A percentile compares a stretch with the other conserved stretches of the same genome.
These are phyloP conservation scores for Camponotus pennsylvanicus DNA, from an alignment of 1,140 invertebrate species.

Conservation along the genomic window DNA sequence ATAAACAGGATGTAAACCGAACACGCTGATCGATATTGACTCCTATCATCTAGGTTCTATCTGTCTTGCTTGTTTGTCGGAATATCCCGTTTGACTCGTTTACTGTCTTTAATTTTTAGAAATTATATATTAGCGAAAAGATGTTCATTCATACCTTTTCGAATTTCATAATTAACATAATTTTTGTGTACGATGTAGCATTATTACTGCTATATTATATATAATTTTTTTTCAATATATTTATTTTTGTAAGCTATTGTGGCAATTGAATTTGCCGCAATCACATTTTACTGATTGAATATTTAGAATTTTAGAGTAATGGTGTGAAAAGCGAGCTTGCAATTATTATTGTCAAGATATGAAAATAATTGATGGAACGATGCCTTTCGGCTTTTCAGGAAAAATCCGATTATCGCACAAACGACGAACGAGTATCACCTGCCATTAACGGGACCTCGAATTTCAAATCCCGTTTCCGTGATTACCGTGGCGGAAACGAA, in stretches of 20 bases:
- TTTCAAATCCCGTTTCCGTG: conserved; percentile 77
- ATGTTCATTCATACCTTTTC: background rate
- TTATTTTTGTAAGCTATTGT: background rate
- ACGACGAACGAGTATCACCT: conserved; percentile 68
- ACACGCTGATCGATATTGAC: conserved; percentile 58
- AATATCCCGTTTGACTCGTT: background rate
- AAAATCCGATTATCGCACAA: conserved; percentile 69
- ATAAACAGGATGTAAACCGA: conserved; percentile 58
- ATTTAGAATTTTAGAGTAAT: background rate
- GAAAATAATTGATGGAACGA: background rate
- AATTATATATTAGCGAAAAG: background rate
- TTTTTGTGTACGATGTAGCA: background rate
- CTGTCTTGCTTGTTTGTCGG: background rate
- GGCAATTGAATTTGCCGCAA: background rate
- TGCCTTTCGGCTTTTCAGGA: conserved; percentile 10
- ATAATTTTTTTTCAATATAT: background rate
- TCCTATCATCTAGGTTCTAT: conserved; percentile 53
- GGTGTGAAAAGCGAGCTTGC: background rate
- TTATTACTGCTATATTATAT: background rate
- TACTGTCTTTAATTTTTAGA: background rate
- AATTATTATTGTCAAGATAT: conserved; percentile 37
- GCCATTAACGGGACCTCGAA: conserved; percentile 75
- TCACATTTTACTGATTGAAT: background rate
- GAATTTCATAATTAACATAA: background rate
- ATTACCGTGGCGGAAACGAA: conserved; percentile 73